Percentiles rank a stretch among this genome's conserved stretches.
phyloP scores from a whole-genome alignment of 2,888 invertebrate genomes.

The Cerastoderma edule region DNA sequence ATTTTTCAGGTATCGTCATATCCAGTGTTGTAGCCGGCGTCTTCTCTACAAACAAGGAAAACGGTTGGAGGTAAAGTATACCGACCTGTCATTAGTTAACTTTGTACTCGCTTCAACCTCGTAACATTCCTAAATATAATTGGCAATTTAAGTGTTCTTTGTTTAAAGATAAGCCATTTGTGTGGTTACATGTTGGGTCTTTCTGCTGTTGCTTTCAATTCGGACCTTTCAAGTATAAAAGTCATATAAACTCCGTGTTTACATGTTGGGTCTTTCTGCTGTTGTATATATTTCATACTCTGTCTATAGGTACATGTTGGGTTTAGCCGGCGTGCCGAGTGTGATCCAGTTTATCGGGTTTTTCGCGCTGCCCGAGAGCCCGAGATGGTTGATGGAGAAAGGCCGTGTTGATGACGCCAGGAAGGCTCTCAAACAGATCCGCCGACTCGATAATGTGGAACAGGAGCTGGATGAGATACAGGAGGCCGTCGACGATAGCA shows the following conservation, averaged over 20 bases:
- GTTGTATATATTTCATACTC: too few species aligned
- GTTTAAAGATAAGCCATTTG: too few species aligned
- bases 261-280: too few species aligned
- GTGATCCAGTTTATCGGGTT: constrained; percentile 86
- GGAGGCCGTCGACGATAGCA: constrained; percentile 59
- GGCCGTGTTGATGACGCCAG: constrained; percentile 76
- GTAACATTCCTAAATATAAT: too few species aligned
- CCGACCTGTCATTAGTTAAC: too few species aligned
- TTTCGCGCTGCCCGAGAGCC: constrained; percentile 85
- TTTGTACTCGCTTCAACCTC: too few species aligned
- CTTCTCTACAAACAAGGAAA: constrained; percentile 83
- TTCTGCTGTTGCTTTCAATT: too few species aligned
- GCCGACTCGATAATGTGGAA: constrained; percentile 81
- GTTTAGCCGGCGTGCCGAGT: constrained; percentile 85
- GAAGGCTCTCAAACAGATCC: constrained; percentile 80
- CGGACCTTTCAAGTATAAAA: too few species aligned
- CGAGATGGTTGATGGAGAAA: constrained; percentile 82
- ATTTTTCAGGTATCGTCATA: constrained; percentile 74
- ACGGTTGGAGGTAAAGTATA: constrained; percentile 85
- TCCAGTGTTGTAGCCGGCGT: constrained; percentile 83
- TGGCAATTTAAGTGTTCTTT: too few species aligned
- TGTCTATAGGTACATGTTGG: constrained; percentile 85
- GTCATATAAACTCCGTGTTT: too few species aligned
- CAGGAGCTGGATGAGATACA: constrained; percentile 83
- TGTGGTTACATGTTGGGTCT: too few species aligned